phyloP scores from a whole-genome alignment of 2,888 invertebrate genomes.

The Coecobrya sp. region DNA sequence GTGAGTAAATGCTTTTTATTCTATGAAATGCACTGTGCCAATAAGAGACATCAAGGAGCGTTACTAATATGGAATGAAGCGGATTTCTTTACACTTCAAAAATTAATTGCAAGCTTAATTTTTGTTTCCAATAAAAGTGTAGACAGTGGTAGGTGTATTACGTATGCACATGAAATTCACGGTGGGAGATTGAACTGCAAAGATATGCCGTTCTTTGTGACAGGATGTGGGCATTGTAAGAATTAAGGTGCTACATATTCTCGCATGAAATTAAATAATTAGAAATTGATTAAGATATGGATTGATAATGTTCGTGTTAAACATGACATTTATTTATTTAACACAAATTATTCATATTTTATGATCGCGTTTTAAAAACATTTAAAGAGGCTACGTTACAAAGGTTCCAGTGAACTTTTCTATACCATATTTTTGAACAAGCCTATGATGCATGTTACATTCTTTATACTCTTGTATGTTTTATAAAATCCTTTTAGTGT shows the following conservation, averaged over 20 bases:
- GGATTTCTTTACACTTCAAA: conserved; percentile 22
- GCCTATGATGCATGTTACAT: too few relatives aligned
- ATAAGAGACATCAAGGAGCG: conserved; percentile 60
- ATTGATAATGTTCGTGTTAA: neutral
- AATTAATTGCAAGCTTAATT: neutral
- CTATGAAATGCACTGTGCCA: conserved; percentile 47
- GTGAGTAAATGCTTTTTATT: conserved; percentile 42
- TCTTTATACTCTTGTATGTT: too few relatives aligned
- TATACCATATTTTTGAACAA: too few relatives aligned
- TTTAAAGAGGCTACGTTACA: too few relatives aligned
- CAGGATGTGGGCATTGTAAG: conserved; percentile 39
- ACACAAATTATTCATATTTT: too few relatives aligned
- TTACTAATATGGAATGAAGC: conserved; percentile 69
- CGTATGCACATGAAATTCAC: neutral
- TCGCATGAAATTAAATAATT: neutral
- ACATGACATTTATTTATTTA: too few relatives aligned
- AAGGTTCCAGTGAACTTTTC: too few relatives aligned
- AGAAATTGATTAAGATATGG: neutral
- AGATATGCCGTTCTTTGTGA: neutral
- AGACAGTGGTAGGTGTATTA: too few relatives aligned
- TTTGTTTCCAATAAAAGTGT: neutral
- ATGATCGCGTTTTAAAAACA: too few relatives aligned
- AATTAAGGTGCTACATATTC: neutral
- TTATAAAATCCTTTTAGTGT: too few relatives aligned
- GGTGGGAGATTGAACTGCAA: too few relatives aligned